Base-by-base conservation (phyloP, 2,888 invertebrate species). In the Pristionchus exspectatus region DNA sequence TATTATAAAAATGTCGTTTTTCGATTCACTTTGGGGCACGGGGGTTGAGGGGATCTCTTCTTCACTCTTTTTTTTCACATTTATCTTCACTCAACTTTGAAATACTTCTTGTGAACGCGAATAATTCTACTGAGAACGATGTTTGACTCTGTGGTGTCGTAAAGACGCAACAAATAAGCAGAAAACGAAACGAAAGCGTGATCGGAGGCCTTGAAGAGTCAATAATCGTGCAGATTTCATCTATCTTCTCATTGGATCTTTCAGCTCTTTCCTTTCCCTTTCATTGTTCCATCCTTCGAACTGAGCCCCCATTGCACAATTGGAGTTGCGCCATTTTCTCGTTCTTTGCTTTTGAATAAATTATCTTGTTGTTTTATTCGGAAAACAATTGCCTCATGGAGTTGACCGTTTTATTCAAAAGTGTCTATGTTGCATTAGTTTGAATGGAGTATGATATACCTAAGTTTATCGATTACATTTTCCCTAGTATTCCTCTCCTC, bases 281-380 rank as follows among this genome's bases (percentile, higher is more conserved):
- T 81, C 81, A 81, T 81, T 81, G 81, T 81, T 81, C 81, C 38
- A 27, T 81, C 81, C 81, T 81, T 27, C n/a, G 81, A 54, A 81
- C 74, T 44, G 74, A 44, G 74, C 81, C 50, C 74, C 74, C 27
- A 3, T 81, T 81, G 81, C 81, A 81, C 50, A 81, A 81, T 63
- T 38, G 24, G 16, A 38, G 10, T 74, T 74, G 74, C 74, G 74
- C 74, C 74, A 74, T 21, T 74, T 74, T 74, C 69, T 74, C 27
- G 18, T 74, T 21, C 4, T 33, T 30, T 33, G n/a, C n/a, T 38
- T 38, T 38, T 38, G 38, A 10, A 12, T 33, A 12, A 33, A 9
- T 72, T 10, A 5, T n/a, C 63, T 50, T 81, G 21, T 24, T 44
- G 12, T 44, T 5, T 38, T 14, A 50, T 30, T 72, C 16, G 33